A percentile compares a stretch with the other conserved stretches of the same genome.
These are phyloP conservation scores for Xiphorhynchus elegans DNA, from an alignment of 2,113 vertebrate genomes.

Conservation along the genomic window DNA sequence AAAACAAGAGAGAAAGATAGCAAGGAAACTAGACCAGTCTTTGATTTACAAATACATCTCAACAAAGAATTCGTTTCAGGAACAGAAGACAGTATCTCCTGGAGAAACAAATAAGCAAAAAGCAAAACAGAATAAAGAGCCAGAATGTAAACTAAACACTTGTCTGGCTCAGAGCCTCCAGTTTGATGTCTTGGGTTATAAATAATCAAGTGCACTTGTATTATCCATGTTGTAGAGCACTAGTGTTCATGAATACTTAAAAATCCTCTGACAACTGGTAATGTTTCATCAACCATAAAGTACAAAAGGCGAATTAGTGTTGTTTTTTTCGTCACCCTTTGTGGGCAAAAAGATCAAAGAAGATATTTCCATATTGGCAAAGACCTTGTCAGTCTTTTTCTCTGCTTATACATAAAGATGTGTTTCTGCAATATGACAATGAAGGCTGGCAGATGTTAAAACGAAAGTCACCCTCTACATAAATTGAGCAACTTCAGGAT, in stretches of 20 bases:
- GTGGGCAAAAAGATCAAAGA: conserved; percentile 46
- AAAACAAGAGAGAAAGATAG: background rate
- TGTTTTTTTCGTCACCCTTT: conserved; percentile 44
- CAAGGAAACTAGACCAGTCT: background rate
- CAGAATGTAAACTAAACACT: conserved; percentile 42
- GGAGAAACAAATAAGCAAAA: conserved; percentile 56
- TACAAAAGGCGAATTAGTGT: conserved; percentile 57
- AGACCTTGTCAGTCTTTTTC: conserved; percentile 2
- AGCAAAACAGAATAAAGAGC: conserved; percentile 39
- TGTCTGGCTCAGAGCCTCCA: conserved; percentile 41
- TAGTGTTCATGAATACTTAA: conserved; percentile 67
- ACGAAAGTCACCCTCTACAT: background rate
- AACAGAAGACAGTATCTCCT: conserved; percentile 26
- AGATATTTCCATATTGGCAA: background rate
- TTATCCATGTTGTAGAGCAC: conserved; percentile 43
- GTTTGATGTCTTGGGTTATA: conserved; percentile 52
- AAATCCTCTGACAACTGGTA: conserved; percentile 50
- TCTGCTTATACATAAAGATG: conserved; percentile 39
- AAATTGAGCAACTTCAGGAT: conserved; percentile 4
- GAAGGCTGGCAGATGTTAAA: conserved; percentile 23
- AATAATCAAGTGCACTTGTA: conserved; percentile 60
- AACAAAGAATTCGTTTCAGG: background rate
- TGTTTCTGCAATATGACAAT: background rate
- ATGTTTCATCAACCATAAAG: conserved; percentile 57
- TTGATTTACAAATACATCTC: conserved; percentile 38